Percentiles rank a stretch among this genome's conserved stretches.
phyloP scores from a whole-genome alignment of 2,113 vertebrate genomes.

The Piaya cayana region DNA sequence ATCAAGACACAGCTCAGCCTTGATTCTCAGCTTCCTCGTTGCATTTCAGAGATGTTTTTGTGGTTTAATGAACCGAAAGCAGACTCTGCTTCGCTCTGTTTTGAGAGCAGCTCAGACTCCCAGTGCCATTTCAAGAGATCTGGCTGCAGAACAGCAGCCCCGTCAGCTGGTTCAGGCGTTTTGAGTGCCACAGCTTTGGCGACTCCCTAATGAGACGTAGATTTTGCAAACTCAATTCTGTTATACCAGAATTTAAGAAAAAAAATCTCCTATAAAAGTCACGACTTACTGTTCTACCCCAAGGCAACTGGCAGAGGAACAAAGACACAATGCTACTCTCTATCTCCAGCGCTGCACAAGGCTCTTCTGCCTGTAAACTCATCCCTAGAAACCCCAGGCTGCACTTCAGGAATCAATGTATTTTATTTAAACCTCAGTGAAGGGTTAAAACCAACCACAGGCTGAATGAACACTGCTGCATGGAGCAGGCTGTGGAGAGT shows the following conservation, averaged over 20 bases:
- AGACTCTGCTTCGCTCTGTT: neutral
- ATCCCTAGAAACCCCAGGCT: neutral
- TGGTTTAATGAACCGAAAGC: slow-evolving; percentile 48
- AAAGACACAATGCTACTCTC: rapidly evolving
- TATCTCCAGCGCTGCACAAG: neutral
- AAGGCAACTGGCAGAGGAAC: neutral
- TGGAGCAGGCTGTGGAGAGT: neutral
- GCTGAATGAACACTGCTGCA: neutral
- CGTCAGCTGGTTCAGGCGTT: rapidly evolving
- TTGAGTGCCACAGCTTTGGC: neutral
- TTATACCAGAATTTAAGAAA: neutral
- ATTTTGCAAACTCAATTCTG: neutral
- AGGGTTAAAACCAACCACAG: neutral
- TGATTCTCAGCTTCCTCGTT: slow-evolving; percentile 6
- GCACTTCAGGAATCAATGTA: neutral
- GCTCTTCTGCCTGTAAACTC: neutral
- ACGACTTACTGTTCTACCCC: neutral
- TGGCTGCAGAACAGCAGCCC: neutral
- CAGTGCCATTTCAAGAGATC: neutral
- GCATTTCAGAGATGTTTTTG: slow-evolving; percentile 35
- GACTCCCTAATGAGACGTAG: rapidly evolving
- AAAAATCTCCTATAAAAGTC: neutral
- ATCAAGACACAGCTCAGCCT: neutral
- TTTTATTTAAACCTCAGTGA: neutral
- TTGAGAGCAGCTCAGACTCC: neutral